Evolutionary conservation across 2,113 vertebrate genomes (phyloP).

Genomic region (Triplophysa rosa): DNA sequence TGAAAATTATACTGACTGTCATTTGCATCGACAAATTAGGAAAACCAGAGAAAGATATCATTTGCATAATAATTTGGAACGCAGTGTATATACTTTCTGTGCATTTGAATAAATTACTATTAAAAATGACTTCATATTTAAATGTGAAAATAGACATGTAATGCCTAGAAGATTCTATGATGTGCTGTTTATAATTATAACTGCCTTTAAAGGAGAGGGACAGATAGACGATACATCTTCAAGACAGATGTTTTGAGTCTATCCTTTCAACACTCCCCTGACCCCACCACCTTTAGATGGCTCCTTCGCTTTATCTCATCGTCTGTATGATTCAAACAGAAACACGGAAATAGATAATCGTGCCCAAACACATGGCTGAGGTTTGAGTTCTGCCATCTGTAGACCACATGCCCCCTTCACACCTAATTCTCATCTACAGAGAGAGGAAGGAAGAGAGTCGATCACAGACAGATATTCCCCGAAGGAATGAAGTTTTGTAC

Average conservation of each 20-base stretch:
- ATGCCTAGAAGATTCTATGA: background rate
- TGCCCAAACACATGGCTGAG: constrained; percentile 10
- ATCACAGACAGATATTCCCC: background rate
- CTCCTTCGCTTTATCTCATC: background rate
- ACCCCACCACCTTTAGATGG: background rate
- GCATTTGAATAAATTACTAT: too few relatives aligned
- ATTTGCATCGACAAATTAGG: too few relatives aligned
- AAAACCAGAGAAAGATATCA: too few relatives aligned
- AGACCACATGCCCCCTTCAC: background rate
- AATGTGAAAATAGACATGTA: background rate
- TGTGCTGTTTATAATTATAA: background rate
- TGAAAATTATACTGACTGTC: too few relatives aligned
- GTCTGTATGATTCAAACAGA: background rate
- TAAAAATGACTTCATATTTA: too few relatives aligned
- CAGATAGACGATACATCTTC: background rate
- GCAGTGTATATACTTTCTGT: too few relatives aligned
- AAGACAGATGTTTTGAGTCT: background rate
- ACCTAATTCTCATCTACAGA: background rate
- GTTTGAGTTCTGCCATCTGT: background rate
- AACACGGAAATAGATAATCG: background rate
- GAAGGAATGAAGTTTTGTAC: background rate
- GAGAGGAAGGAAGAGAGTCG: background rate
- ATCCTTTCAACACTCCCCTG: background rate
- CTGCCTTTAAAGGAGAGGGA: background rate
- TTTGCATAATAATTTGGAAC: too few relatives aligned